Evolutionary conservation across 2,113 vertebrate genomes (phyloP).

Genomic region (Rhegmatorhina hoffmannsi): DNA sequence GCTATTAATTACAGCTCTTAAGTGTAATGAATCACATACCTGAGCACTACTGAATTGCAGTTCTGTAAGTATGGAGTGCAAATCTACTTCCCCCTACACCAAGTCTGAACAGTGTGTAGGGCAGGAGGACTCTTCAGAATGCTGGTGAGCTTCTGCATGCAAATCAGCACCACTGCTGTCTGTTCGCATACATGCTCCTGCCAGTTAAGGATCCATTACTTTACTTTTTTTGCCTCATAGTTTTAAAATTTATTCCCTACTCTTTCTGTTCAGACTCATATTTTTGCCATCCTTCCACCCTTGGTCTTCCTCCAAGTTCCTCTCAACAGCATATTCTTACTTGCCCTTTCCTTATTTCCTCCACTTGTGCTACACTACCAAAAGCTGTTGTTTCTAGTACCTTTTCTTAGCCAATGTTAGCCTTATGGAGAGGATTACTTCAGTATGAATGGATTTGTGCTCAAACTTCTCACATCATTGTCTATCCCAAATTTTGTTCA

Average conservation of each 20-base stretch:
- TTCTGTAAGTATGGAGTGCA: neutral
- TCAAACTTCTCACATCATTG: neutral
- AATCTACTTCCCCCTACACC: neutral
- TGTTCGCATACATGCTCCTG: neutral
- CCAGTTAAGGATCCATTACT: neutral
- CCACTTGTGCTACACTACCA: neutral
- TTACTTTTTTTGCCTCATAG: neutral
- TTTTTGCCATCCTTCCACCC: neutral
- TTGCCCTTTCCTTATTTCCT: neutral
- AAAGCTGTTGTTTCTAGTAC: neutral
- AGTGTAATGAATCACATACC: neutral
- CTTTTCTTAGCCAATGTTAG: rapidly evolving
- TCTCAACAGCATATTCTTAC: neutral
- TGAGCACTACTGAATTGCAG: neutral
- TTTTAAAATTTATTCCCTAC: neutral
- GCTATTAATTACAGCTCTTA: neutral
- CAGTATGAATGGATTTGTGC: neutral
- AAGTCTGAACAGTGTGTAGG: neutral
- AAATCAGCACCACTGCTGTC: neutral
- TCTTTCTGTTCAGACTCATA: neutral
- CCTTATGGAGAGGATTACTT: neutral
- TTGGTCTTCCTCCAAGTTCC: neutral
- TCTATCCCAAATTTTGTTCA: neutral
- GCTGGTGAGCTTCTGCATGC: neutral
- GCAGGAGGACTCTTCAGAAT: neutral